Conservation (phyloP, 1,140 invertebrate genomes). For the Rhagoletis pomonella region DNA sequence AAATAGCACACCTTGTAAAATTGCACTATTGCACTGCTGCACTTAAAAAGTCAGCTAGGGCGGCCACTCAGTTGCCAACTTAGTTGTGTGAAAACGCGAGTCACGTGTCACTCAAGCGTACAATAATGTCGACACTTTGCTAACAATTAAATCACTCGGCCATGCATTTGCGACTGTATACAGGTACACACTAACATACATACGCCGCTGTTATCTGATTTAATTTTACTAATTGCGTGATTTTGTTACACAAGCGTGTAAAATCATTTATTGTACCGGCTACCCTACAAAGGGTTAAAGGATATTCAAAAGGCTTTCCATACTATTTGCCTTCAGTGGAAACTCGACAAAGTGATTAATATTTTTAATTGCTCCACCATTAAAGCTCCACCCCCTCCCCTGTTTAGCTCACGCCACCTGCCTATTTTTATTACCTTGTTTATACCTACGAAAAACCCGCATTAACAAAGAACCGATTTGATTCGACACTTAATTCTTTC, state of each 20-base stretch:
- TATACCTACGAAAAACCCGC: too few species aligned
- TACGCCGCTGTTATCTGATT: constrained; percentile 64
- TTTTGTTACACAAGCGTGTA: constrained; percentile 39
- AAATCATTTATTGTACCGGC: constrained; percentile 40
- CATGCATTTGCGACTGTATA: neutral
- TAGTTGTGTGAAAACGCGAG: neutral
- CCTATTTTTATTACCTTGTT: too few species aligned
- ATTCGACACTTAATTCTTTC: too few species aligned
- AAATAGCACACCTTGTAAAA: neutral
- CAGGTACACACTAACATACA: neutral
- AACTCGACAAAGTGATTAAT: neutral
- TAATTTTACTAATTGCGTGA: constrained; percentile 60
- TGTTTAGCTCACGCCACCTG: too few species aligned
- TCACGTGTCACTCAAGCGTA: constrained; percentile 11
- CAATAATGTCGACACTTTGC: constrained; percentile 30
- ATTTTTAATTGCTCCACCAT: constrained; percentile 37
- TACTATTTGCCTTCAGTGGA: neutral
- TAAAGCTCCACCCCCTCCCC: neutral
- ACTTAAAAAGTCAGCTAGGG: neutral
- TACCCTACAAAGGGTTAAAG: neutral
- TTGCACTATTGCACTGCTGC: neutral
- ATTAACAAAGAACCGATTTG: too few species aligned
- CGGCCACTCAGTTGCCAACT: neutral
- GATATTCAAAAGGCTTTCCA: neutral
- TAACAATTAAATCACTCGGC: constrained; percentile 51